Base-by-base conservation (phyloP, 1,140 invertebrate species). In the Camponotus vicinus region DNA sequence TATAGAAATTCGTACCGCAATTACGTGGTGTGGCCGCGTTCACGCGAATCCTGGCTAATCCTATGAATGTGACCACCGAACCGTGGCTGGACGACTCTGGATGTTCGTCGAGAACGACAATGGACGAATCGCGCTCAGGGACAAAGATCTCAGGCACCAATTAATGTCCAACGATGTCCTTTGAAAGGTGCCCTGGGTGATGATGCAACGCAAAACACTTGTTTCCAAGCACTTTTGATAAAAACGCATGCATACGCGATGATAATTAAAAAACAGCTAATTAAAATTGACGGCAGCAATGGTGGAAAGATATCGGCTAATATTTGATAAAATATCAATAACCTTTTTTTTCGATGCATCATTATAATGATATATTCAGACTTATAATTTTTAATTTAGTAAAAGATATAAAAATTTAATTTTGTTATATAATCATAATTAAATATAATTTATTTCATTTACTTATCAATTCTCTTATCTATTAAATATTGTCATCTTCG, bases 71-170 rank as follows among this genome's bases (percentile, higher is more conserved):
- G 90, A 84, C 88, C 92, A 92, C 90, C 91, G 92, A 94, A 94
- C 93, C 91, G 92, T 94, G 90, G 91, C 89, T 84, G 89, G 89
- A 90, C 89, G 89, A 90, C 86, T 90, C 88, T 63, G 86, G 88
- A 71, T 86, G 77, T 84, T 90, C 87, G 86, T 85, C 86, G 86
- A 87, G 86, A 84, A 86, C 89, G 90, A 94, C 93, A 94, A 94
- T 93, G 89, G 91, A 89, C 84, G 92, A 94, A 90, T 92, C 89
- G 89, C 89, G 84, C 88, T 82, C 87, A 78, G 71, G 89, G 90
- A 94, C 93, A 94, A 94, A 93, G 93, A 94, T 94, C 92, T 93
- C 86, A 64, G 92, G 84, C 90, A 90, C 93, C 93, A 94, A 94
- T 94, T 94, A 94, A 94, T 94, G 93, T 92, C 90, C 92, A 88